Base-by-base conservation (phyloP, 1,140 invertebrate genomes). In the Asbolus verrucosus region DNA sequence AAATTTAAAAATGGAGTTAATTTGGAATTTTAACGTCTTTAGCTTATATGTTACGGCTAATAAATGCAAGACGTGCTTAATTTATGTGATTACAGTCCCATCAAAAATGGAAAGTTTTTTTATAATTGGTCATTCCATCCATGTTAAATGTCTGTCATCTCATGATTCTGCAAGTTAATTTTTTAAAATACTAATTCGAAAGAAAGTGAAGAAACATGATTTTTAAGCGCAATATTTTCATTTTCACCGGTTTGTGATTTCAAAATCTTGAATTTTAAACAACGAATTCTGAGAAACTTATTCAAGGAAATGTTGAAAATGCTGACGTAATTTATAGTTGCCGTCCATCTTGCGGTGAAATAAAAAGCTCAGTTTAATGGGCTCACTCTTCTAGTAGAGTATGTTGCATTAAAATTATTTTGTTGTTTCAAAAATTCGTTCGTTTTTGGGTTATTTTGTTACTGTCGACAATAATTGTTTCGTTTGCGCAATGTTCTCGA, bases 81-180 rank as follows among this genome's bases (percentile, higher is more conserved):
- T 63, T 63, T 63, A 63, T 41, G 36, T 63, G 41, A 63, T 63
- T 63, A 63, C 39, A 21, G 33, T 63, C 16, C 39, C 61, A 63
- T 63, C 61, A 63, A 21, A 41, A 63, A 39, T 39, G 39, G 39
- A 63, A 63, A 63, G 59, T 39, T 54, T 54, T 54, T n/a, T 8
- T 6, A 30, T 46, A 46, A 46, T 46, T 18, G 21, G 6, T 27
- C 21, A 54, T 27, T 54, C 21, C 19, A 27, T 11, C 1, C 46
- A 54, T 27, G 46, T 30, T 54, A 54, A 54, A 54, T 54, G 21
- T 54, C 46, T 36, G 33, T 36, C 33, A 11, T 36, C n/a, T 36
- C 5, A 2, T 11, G 33, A 14, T 11, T 54, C 16, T 14, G 6
- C 11, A 27, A 54, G 2, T 54, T 8, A 43, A 36, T n/a, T 36